phyloP scores from a whole-genome alignment of 2,797 vertebrate species.

The Halcyon badia region DNA sequence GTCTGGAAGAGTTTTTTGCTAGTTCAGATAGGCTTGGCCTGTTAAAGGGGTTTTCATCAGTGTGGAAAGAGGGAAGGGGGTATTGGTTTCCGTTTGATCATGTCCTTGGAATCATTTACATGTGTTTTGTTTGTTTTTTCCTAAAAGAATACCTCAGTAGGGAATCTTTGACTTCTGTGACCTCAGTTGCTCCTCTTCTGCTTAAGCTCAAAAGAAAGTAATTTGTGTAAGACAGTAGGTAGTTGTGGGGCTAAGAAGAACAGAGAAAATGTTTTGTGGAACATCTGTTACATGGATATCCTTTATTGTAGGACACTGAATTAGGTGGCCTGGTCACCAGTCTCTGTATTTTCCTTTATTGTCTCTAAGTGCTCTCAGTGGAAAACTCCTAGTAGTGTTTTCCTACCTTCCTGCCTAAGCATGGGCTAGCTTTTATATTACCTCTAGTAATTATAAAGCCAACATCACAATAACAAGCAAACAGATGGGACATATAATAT shows the following conservation, averaged over 20 bases:
- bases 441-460: background rate
- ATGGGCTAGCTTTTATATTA: background rate
- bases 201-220: background rate
- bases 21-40: background rate
- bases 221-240: background rate
- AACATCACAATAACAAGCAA: background rate
- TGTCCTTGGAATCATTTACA: background rate
- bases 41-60: background rate
- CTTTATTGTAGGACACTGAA: background rate
- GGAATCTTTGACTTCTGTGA: background rate
- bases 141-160: background rate
- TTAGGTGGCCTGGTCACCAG: background rate
- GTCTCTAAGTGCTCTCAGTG: background rate
- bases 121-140: background rate
- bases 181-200: background rate
- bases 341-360: background rate
- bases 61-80: background rate
- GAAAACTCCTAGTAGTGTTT: background rate
- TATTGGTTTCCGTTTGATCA: background rate
- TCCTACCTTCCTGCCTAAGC: background rate
- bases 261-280: background rate
- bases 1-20: background rate
- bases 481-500: slow-evolving; percentile 13
- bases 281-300: background rate
- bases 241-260: background rate